Base-by-base conservation (phyloP, 2,113 vertebrate genomes). In the Erythrocebus patas region DNA sequence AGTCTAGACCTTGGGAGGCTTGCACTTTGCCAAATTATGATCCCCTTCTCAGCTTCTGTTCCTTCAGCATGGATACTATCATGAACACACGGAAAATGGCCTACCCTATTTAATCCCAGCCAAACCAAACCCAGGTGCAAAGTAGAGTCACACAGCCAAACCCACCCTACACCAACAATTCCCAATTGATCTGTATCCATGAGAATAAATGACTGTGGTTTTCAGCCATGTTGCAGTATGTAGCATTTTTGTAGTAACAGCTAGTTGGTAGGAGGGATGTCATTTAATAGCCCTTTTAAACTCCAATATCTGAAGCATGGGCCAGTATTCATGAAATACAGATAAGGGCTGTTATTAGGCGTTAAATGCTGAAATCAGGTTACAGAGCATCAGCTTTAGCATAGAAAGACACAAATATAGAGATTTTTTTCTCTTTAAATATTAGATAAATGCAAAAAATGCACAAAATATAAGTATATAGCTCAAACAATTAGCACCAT, bases 251-350 rank as follows among this genome's bases (percentile, higher is more conserved):
- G 16, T 30, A 48, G 40, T 4, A 61, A 80, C 14, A 83, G 6
- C 7, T 87, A 57, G 22, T n/a, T 79, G 23, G 48, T 14, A 9
- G 0, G 52, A 55, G 8, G 9, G 0, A 0, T 70, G 6, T 18
- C 18, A 50, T 73, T 66, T 84, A 70, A 59, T 72, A 55, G 14
- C 3, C 7, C 8, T 64, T 11, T 23, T 32, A 72, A 86, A 55
- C 8, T 50, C 11, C 1, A 55, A 38, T 73, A 86, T 40, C 2
- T 25, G 82, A 97, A 94, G 18, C 32, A 64, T 35, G 11, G 7
- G 3, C 0, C 14, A 66, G 70, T 78, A 48, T 38, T 18, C 2
- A 52, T 64, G 20, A 66, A 48, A 92, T 18, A 85, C 18, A 93
- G 13, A 55, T 43, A 45, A 79, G 80, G 6, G 5, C 59, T 95